phyloP scores from a whole-genome alignment of 2,113 vertebrate genomes.

The Crotalus viridis region DNA sequence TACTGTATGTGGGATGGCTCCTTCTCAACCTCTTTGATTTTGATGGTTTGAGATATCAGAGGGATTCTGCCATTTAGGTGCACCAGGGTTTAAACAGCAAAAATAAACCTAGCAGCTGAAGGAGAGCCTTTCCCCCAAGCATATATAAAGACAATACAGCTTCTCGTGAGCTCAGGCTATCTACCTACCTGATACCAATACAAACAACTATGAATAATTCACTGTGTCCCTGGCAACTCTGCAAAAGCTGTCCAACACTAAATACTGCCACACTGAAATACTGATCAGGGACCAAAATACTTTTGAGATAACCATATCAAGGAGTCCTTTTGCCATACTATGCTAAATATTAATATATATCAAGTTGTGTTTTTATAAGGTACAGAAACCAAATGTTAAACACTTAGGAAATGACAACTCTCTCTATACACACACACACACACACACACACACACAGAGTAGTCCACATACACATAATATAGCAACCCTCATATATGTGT shows the following conservation, averaged over 20 bases:
- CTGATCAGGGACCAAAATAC: neutral
- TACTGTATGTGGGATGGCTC: neutral
- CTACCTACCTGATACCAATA: neutral
- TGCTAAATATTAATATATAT: neutral
- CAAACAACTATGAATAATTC: conserved; percentile 20
- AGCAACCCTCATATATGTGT: no score
- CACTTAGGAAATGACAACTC: no score
- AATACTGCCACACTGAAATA: neutral
- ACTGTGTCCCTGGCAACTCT: neutral
- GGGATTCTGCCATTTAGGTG: neutral
- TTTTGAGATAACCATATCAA: no score
- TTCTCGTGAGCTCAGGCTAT: neutral
- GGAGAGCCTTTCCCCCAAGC: neutral
- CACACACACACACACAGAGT: no score
- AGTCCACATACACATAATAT: no score
- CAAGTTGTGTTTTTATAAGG: neutral
- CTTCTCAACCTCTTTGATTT: neutral
- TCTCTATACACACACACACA: no score
- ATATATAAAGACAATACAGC: no score
- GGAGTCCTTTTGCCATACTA: neutral
- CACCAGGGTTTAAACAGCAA: neutral
- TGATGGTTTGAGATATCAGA: neutral
- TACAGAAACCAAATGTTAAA: neutral
- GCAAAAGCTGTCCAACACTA: neutral
- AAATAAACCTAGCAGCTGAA: neutral